These are phyloP conservation scores for Micromussa lordhowensis DNA, from an alignment of 92 coral and sea anemone species.

Conservation along the genomic window DNA sequence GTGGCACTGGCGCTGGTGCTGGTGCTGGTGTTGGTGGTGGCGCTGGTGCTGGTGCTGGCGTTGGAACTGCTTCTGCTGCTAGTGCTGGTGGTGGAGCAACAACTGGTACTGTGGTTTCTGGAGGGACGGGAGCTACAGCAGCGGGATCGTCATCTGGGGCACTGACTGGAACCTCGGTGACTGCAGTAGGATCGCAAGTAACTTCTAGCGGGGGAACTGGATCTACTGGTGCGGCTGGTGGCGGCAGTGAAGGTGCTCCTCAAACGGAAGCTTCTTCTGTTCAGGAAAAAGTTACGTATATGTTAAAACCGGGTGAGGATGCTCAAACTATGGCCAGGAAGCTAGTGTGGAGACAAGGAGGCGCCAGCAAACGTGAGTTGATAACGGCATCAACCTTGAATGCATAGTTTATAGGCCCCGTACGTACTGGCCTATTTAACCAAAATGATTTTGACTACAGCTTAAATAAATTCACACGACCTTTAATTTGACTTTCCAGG, in stretches of 20 bases:
- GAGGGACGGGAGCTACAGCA: neutral
- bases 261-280: neutral
- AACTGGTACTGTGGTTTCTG: neutral
- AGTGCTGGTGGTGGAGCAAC: neutral
- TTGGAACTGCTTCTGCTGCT: constrained; percentile 21
- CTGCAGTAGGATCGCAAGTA: neutral
- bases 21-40: neutral
- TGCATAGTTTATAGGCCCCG: neutral
- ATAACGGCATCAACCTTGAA: neutral
- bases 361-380: constrained; percentile 64
- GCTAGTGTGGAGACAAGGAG: constrained; percentile 53
- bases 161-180: neutral
- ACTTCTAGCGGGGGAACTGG: neutral
- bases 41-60: constrained; percentile 5
- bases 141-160: constrained; percentile 1
- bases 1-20: constrained; percentile 8
- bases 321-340: constrained; percentile 56
- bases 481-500: too few relatives aligned
- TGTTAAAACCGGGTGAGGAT: constrained; percentile 44
- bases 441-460: neutral
- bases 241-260: neutral
- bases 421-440: neutral
- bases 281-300: neutral
- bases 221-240: neutral
- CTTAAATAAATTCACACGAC: neutral